Evolutionary conservation across 1,140 invertebrate species (phyloP), one percentile per base, ranked within the genome.

Genomic region (Oppia nitens): DNA sequence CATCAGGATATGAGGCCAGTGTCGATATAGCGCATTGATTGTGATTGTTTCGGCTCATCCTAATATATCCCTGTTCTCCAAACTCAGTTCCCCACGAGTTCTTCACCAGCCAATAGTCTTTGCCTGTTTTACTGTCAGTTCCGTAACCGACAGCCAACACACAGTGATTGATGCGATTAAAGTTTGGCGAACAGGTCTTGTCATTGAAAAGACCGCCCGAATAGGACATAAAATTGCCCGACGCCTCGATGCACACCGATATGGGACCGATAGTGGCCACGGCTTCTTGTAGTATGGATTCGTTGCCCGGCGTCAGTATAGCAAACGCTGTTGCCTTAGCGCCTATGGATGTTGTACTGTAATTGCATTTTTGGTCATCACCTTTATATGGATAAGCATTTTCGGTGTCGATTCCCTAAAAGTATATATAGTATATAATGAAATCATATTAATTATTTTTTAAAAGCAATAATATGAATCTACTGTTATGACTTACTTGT

Each of bases 1-100:
- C 32, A 40, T 6, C 17, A 9, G 32, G 32, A 40, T 40, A 40
- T 17, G 17, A 54, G 53, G 55, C 55, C 6, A 12, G n/a, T 14
- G 17, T 47, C 9, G 55, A 24, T 47, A 95, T 82, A 65, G 91
- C 91, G 72, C 91, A 96, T 67, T 69, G 66, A 66, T 76, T 69
- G 59, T 66, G 63, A 47, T 69, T 66, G 64, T 78, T 75, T 27
- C 75, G 64, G 9, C 68, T 66, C 69, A 79, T 78, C 48, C 68
- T 66, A 27, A 79, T 70, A 65, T 78, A 79, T 3, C 78, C 77
- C 28, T 72, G 25, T 12, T 72, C 67, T 53, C 77, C 77, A 77
- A 77, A 80, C n/a, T 28, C 17, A 14, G 60, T 57, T 3, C 66
- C 67, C 69, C 65, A 67, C 20, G 57, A 57, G 64, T 76, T 75